These are phyloP conservation scores for Lissonota sp. DNA, from an alignment of 2,888 invertebrate species.

Conservation along the genomic window DNA sequence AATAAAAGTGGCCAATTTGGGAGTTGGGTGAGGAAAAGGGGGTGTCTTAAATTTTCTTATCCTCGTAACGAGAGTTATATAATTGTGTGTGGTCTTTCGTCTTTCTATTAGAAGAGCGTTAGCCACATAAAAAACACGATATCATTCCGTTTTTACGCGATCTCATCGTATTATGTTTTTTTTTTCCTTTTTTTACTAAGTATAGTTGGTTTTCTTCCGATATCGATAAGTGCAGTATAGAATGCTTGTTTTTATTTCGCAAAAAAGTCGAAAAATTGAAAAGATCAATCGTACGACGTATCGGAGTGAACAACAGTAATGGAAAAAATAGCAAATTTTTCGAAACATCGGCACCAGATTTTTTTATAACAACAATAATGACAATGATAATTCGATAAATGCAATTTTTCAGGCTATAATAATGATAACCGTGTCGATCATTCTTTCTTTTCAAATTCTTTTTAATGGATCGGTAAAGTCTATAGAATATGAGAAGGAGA, in stretches of 20 bases:
- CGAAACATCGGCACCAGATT: slow-evolving; percentile 23
- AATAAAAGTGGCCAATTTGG: slow-evolving; percentile 7
- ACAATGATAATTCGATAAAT: not conserved
- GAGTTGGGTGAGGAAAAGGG: not conserved
- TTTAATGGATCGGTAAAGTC: no score
- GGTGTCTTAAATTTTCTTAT: slow-evolving; percentile 4
- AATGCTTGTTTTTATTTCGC: slow-evolving; percentile 11
- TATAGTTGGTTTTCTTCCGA: not conserved
- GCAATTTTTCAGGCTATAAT: no score
- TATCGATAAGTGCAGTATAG: slow-evolving; percentile 39
- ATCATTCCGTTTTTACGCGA: slow-evolving; percentile 12
- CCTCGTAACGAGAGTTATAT: slow-evolving; percentile 15
- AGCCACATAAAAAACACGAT: slow-evolving; percentile 15
- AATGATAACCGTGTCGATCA: no score
- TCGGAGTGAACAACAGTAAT: slow-evolving; percentile 11
- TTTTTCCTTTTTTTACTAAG: not conserved
- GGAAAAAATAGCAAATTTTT: slow-evolving; percentile 6
- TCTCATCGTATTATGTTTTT: slow-evolving; percentile 12
- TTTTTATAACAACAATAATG: slow-evolving; percentile 21
- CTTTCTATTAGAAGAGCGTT: slow-evolving; percentile 13
- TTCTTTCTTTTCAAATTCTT: no score
- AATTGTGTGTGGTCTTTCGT: not conserved
- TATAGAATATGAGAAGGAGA: not conserved
- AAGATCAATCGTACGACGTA: slow-evolving; percentile 31
- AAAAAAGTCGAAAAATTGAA: slow-evolving; percentile 17